Evolutionary conservation across 1,140 invertebrate species (phyloP).

Genomic region (Cardiocondyla obscurior): DNA sequence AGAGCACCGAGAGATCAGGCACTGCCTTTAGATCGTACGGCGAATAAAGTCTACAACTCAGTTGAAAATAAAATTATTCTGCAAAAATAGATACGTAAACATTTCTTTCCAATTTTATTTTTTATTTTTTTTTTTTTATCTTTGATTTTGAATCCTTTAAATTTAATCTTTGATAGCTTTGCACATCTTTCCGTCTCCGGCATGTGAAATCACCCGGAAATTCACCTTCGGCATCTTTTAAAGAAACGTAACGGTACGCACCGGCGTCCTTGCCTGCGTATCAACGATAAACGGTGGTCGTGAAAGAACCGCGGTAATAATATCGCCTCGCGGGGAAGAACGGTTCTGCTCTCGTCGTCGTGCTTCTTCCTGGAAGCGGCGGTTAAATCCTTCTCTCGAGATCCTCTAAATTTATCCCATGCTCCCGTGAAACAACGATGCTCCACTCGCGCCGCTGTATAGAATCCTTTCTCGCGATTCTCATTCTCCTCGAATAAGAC

Average conservation of each 20-base stretch:
- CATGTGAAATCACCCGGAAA: not conserved
- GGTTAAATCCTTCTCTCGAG: conserved; percentile 59
- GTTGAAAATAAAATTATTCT: not conserved
- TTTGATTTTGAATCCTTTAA: too few relatives aligned
- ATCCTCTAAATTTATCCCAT: conserved; percentile 69
- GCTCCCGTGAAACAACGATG: conserved; percentile 51
- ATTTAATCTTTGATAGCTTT: not conserved
- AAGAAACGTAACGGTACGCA: conserved; percentile 6
- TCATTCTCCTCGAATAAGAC: conserved; percentile 29
- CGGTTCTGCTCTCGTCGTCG: conserved; percentile 40
- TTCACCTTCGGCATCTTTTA: not conserved
- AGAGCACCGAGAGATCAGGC: not conserved
- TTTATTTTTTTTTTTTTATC: not conserved
- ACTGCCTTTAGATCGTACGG: not conserved
- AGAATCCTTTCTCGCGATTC: conserved; percentile 2
- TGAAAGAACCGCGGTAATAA: conserved; percentile 59
- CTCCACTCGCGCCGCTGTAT: not conserved
- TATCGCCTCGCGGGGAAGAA: conserved; percentile 58
- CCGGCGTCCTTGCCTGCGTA: conserved; percentile 60
- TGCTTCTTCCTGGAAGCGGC: conserved; percentile 64
- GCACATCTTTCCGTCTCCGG: not conserved
- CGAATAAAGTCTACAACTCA: not conserved
- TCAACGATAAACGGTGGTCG: conserved; percentile 34
- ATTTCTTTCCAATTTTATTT: too few relatives aligned
- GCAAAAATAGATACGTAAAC: not conserved